phyloP scores from a whole-genome alignment of 2,113 vertebrate genomes.

The Percopsis transmontana region DNA sequence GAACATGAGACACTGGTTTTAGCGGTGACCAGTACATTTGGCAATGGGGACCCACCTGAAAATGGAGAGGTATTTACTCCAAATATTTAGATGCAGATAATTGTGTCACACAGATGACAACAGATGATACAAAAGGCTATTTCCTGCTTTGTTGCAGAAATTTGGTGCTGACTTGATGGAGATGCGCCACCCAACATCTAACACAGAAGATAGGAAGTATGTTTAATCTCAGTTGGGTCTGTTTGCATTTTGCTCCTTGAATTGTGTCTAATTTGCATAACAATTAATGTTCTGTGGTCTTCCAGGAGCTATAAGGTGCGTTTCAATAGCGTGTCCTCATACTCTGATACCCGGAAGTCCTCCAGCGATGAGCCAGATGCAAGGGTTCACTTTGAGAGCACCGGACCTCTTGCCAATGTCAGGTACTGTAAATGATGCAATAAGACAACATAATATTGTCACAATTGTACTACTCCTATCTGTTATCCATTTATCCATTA shows the following conservation, averaged over 20 bases:
- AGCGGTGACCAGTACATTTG: conserved; percentile 95
- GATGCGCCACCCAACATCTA: conserved; percentile 92
- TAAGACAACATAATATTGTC: neutral
- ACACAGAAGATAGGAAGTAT: conserved; percentile 93
- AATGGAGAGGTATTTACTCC: conserved; percentile 87
- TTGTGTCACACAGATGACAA: neutral
- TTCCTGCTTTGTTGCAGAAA: conserved; percentile 80
- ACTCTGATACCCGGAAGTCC: conserved; percentile 90
- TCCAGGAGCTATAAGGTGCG: conserved; percentile 96
- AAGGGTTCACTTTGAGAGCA: conserved; percentile 92
- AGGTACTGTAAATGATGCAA: conserved; percentile 81
- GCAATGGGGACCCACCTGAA: conserved; percentile 95
- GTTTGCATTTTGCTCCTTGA: neutral
- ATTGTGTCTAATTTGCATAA: neutral
- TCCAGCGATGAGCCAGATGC: conserved; percentile 87
- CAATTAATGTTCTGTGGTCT: neutral
- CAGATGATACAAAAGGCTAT: neutral
- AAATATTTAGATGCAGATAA: neutral
- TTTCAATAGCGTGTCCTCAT: conserved; percentile 98
- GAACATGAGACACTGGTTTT: conserved; percentile 93
- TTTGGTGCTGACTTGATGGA: conserved; percentile 95
- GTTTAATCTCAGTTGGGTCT: conserved; percentile 38
- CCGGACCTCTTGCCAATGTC: conserved; percentile 93
- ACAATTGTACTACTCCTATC: no score
- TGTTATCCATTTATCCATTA: no score